Conservation (phyloP, 1,140 invertebrate species). For the Metopolophium dirhodum region DNA sequence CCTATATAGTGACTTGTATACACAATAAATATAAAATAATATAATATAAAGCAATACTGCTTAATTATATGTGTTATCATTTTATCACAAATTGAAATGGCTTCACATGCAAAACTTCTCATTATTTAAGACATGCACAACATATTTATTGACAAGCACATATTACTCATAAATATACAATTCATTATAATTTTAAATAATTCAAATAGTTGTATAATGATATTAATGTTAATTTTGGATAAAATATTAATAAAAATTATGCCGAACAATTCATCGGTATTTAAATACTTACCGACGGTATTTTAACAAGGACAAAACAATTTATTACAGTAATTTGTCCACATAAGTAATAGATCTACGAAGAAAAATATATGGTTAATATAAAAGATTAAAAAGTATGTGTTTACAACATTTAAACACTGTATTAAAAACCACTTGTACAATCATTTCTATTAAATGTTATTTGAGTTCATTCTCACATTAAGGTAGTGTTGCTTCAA, state of each 20-base stretch:
- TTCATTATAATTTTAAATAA: background rate
- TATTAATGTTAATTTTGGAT: background rate
- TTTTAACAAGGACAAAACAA: constrained; percentile 47
- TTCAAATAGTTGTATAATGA: background rate
- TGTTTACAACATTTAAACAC: constrained; percentile 42
- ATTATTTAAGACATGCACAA: background rate
- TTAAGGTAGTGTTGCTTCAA: constrained; percentile 23
- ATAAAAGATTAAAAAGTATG: constrained; percentile 52
- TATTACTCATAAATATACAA: constrained; percentile 8
- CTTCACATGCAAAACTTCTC: background rate
- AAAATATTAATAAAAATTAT: constrained; percentile 28
- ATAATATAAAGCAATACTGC: background rate
- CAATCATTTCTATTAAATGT: constrained; percentile 43
- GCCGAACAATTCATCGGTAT: background rate
- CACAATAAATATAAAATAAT: background rate
- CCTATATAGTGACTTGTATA: background rate
- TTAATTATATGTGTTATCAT: background rate
- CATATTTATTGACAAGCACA: background rate
- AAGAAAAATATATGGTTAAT: constrained; percentile 43
- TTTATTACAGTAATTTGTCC: background rate
- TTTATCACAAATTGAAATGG: background rate
- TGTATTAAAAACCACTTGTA: constrained; percentile 50
- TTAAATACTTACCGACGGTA: background rate
- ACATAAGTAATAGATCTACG: constrained; percentile 14
- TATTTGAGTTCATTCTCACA: constrained; percentile 45